Percentiles rank a stretch among this genome's conserved stretches.
phyloP scores from a whole-genome alignment of 2,888 invertebrate genomes.

The Thecophora atra region DNA sequence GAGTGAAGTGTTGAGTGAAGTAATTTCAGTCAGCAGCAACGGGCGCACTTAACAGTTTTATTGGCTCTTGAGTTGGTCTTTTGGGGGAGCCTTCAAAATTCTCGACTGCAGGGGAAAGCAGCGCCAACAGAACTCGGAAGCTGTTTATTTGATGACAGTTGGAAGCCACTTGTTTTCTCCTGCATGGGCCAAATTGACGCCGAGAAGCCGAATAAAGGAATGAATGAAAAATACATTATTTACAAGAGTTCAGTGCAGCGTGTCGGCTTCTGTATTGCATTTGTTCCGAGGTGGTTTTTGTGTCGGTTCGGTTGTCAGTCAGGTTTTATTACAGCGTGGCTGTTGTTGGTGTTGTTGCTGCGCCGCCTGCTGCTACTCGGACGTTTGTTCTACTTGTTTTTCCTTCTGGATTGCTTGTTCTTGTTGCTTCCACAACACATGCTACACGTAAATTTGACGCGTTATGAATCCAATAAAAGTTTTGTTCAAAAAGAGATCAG shows the following conservation, averaged over 20 bases:
- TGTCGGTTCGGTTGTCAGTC: neutral
- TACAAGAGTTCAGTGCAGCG: neutral
- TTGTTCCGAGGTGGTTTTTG: neutral
- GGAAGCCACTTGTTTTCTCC: slow-evolving; percentile 5
- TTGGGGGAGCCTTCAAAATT: slow-evolving; percentile 17
- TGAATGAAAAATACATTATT: slow-evolving; percentile 31
- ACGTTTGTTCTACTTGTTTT: neutral
- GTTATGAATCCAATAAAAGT: slow-evolving; percentile 36
- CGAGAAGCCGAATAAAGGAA: slow-evolving; percentile 3
- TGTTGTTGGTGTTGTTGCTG: neutral
- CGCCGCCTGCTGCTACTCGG: neutral
- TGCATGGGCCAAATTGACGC: slow-evolving; percentile 21
- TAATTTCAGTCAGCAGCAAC: neutral
- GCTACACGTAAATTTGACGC: slow-evolving; percentile 6
- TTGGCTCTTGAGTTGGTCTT: slow-evolving; percentile 56
- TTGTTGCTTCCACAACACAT: slow-evolving; percentile 4
- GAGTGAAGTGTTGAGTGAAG: no score
- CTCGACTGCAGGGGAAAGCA: slow-evolving; percentile 39
- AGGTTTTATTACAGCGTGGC: neutral
- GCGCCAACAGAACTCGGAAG: slow-evolving; percentile 32
- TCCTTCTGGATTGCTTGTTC: neutral
- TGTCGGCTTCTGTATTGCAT: neutral
- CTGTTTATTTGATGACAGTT: slow-evolving; percentile 35
- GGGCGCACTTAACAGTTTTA: slow-evolving; percentile 61
- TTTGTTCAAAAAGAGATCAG: slow-evolving; percentile 34